Conservation (phyloP, 2,888 invertebrate species). For the Drosophila colorata region DNA sequence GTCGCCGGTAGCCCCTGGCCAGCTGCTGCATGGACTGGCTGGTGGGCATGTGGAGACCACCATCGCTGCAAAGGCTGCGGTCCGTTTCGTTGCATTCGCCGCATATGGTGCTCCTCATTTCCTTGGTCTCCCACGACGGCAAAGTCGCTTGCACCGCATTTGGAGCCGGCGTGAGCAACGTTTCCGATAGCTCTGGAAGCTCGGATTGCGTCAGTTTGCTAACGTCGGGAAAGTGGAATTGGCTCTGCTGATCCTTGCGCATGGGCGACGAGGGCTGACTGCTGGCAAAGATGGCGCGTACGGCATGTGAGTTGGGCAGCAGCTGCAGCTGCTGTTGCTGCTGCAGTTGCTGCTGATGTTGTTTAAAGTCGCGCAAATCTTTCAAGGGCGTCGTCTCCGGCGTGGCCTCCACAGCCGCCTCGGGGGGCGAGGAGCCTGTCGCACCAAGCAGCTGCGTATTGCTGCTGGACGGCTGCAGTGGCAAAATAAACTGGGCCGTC, state of each 20-base stretch:
- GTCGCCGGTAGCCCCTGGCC: conserved; percentile 86
- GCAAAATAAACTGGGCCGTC: conserved; percentile 86
- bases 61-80: conserved; percentile 87
- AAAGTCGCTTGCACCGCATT: conserved; percentile 28
- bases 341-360: conserved; percentile 16
- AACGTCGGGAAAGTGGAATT: conserved; percentile 86
- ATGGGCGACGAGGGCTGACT: conserved; percentile 90
- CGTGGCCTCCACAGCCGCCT: conserved; percentile 95
- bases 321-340: conserved; percentile 53
- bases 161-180: conserved; percentile 23
- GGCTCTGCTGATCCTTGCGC: conserved; percentile 87
- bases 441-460: conserved; percentile 81
- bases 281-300: conserved; percentile 87
- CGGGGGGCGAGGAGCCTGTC: conserved; percentile 91
- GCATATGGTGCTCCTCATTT: conserved; percentile 59
- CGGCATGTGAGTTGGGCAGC: conserved; percentile 88
- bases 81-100: conserved; percentile 85
- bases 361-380: conserved; percentile 85
- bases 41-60: conserved; percentile 88
- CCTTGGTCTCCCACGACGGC: conserved; percentile 25
- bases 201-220: conserved; percentile 57
- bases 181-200: conserved; percentile 54
- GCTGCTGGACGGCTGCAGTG: conserved; percentile 78
- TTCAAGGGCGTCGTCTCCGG: conserved; percentile 95
- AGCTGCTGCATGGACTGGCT: conserved; percentile 87